Base-by-base conservation (phyloP, 2,113 vertebrate genomes). In the Salvelinus alpinus region DNA sequence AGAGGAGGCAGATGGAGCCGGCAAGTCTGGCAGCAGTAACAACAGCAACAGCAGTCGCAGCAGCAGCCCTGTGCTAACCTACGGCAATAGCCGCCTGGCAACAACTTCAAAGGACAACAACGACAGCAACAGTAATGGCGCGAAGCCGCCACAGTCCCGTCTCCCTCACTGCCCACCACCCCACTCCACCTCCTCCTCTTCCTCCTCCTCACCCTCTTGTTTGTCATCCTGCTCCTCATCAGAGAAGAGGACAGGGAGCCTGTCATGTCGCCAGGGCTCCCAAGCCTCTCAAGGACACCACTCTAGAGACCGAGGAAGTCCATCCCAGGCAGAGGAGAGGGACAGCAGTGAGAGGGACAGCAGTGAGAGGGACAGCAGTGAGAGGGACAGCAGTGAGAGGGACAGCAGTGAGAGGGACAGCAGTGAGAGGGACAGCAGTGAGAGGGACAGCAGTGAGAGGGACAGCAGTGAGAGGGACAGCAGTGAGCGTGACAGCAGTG, bases 201-300 rank as follows among this genome's bases (percentile, higher is more conserved):
- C 89, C 3, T 77, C 76, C 51, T 80, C 81, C 18, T 85, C 81
- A 34, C 76, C 77, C 1, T 76, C 79, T 29, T 78, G 76, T 2
- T 78, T 77, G 24, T 79, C 74, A 25, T 76, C 72, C 20, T 79
- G 77, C 20, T 57, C 77, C 29, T 80, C 81, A 13, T 85, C 81
- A 51, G 91, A 93, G 72, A 91, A 90, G 78, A 92, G 91, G 78
- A 88, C 86, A 6, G 88, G 85, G 70, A 89, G 83, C 70, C 80
- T 80, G 59, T 74, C 87, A 67, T 87, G 82, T 78, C 90, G 90
- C 81, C 80, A 88, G 14, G 80, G 87, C 27, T 86, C 86, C 24
- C 81, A 87, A 62, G 70, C 72, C 78, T 91, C 92, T 67, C 87
- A 92, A 85, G 86, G 87, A 59, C 86, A 90, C 76, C 88, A 90